These are phyloP conservation scores for Phalacrocorax brasilianus DNA, from an alignment of 2,113 vertebrate species.

Conservation along the genomic window DNA sequence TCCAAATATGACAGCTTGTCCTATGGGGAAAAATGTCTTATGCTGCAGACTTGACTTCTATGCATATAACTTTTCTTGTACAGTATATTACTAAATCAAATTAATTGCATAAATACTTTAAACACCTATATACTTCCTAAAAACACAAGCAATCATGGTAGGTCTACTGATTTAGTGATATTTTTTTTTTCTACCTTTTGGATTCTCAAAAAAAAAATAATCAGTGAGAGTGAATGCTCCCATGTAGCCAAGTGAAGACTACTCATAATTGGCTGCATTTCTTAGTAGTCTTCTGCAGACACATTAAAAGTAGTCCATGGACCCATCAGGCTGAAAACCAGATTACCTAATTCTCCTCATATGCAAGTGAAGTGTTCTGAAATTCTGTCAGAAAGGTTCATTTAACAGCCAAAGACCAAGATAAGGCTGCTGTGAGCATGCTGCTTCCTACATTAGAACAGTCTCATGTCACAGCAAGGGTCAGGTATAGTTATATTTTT, in stretches of 20 bases:
- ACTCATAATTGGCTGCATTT: not conserved
- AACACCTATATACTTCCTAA: not conserved
- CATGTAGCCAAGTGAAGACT: not conserved
- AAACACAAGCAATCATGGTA: not conserved
- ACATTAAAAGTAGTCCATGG: not conserved
- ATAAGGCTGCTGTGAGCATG: not conserved
- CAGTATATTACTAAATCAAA: not conserved
- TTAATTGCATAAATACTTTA: not conserved
- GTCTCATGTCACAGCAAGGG: fast-evolving
- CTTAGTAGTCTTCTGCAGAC: not conserved
- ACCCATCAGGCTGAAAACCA: not conserved
- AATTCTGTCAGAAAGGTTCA: not conserved
- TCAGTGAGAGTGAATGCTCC: not conserved
- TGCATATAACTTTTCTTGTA: not conserved
- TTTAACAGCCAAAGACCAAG: not conserved
- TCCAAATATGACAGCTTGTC: not conserved
- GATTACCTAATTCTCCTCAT: not conserved
- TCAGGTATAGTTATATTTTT: too few relatives aligned
- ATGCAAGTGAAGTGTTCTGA: not conserved
- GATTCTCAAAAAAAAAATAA: not conserved
- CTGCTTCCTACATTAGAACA: not conserved
- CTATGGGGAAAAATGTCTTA: not conserved
- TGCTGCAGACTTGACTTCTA: not conserved
- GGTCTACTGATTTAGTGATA: not conserved
- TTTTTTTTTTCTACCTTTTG: not conserved